Base-by-base conservation (phyloP, 2,113 vertebrate species). In the Bubo bubo region DNA sequence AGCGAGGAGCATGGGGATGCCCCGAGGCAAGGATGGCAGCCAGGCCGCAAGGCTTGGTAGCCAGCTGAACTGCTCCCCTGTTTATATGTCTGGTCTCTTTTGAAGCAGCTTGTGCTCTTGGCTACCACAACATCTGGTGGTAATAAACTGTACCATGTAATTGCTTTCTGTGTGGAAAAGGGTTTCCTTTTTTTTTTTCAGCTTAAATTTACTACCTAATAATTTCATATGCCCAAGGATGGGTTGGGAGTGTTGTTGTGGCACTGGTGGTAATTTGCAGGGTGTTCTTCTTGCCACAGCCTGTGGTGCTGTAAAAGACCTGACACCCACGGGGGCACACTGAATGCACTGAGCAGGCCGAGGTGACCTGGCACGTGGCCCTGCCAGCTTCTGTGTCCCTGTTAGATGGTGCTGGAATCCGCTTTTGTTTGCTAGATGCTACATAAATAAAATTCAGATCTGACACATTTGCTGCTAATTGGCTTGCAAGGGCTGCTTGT, bases 361-460 rank as follows among this genome's bases (percentile, higher is more conserved):
- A 63, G 49, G 67, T 2, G 23, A 73, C 60, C 43, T 6, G 4
- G 55, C 2, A 0, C 1, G 0, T 45, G 90, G 52, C 62, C 39
- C 43, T 72, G 73, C 80, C 73, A 89, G 76, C 37, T 49, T 52
- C 66, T 43, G 43, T 8, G 0, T 55, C 72, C 70, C 43, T 85
- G 62, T 15, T 87, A 67, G 58, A 59, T n/a, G 41, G 55, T 63
- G 53, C 89, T 82, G 91, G 56, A 95, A 91, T 93, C 88, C 86
- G 90, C 62, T 41, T 94, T 70, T 93, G 82, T 98, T 94, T 94
- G 87, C 96, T 92, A 75, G 70, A 85, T 80, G 47, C 85, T 97
- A 93, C 86, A 81, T 96, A 98, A 98, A 96, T 96, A 97, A 96
- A 95, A 95, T 93, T 93, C 94, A 86, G 94, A 80, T 96, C 83